Base-by-base conservation (phyloP, 2,888 invertebrate genomes). In the Liposcelis brunnea region DNA sequence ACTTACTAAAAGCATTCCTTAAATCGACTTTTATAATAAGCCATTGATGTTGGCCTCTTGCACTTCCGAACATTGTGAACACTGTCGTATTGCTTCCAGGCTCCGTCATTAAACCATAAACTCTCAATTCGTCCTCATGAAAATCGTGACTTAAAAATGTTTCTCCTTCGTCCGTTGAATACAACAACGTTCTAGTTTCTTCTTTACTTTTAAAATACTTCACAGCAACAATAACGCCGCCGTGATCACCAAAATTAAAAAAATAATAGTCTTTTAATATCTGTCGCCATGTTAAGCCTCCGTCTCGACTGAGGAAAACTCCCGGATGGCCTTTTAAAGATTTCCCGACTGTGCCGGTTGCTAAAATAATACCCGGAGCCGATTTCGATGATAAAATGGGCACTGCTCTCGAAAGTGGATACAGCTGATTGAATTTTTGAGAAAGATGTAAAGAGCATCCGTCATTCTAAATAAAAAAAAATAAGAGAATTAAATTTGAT, bases 11-110 rank as follows among this genome's bases (percentile, higher is more conserved):
- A 11, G 69, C 69, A 43, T 63, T 62, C 45, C 58, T 59, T 49
- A 76, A 61, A 56, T 77, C 71, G 14, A 77, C 62, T 53, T 85
- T 85, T 37, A 87, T 75, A 37, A 90, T 81, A n/a, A 85, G 70
- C 91, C 91, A 93, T 51, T 81, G 78, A 59, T 89, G 89, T 2
- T 74, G 72, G 12, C 74, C 74, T n/a, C 54, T 43, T 35, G 75
- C 72, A 0, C 90, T 89, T 1, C 90, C 91, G 61, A 91, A 93
- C 70, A 93, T 74, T 1, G 90, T 89, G 58, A 93, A 90, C 1
- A 84, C 75, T 0, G 90, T 87, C 0, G 89, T 86, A 58, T 86
- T 89, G 61, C 89, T 87, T n/a, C 90, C 90, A 0, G 91, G 89
- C 58, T 91, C 90, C 0, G 89, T 91, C 79, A 91, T 84, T 14